phyloP scores from a whole-genome alignment of 2,797 vertebrate species.

The Psittacula echo region DNA sequence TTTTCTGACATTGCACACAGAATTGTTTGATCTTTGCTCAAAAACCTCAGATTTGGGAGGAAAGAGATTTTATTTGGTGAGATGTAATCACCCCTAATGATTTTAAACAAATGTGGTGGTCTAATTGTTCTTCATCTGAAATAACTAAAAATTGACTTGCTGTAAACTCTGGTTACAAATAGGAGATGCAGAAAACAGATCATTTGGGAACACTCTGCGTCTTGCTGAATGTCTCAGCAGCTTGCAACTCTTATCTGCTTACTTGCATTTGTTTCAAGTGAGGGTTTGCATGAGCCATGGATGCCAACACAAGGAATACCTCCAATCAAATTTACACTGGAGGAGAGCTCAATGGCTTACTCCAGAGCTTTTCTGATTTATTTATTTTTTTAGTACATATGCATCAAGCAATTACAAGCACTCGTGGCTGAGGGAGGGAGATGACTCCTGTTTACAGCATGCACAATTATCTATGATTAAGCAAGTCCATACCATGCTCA shows the following conservation, averaged over 20 bases:
- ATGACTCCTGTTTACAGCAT: conserved; percentile 39
- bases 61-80: not conserved
- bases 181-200: not conserved
- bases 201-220: not conserved
- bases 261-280: not conserved
- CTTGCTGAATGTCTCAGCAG: not conserved
- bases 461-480: conserved; percentile 21
- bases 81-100: not conserved
- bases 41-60: not conserved
- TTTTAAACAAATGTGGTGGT: not conserved
- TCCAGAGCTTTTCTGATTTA: conserved; percentile 3
- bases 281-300: not conserved
- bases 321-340: not conserved
- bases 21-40: not conserved
- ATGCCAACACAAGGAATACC: not conserved
- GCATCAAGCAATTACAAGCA: not conserved
- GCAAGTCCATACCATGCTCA: not conserved
- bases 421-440: not conserved
- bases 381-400: not conserved
- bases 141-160: not conserved
- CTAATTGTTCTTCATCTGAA: not conserved
- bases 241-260: not conserved
- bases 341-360: not conserved
- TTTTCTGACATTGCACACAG: not conserved
- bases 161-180: not conserved